Base-by-base conservation (phyloP, 2,113 vertebrate genomes). In the Ranitomeya variabilis region DNA sequence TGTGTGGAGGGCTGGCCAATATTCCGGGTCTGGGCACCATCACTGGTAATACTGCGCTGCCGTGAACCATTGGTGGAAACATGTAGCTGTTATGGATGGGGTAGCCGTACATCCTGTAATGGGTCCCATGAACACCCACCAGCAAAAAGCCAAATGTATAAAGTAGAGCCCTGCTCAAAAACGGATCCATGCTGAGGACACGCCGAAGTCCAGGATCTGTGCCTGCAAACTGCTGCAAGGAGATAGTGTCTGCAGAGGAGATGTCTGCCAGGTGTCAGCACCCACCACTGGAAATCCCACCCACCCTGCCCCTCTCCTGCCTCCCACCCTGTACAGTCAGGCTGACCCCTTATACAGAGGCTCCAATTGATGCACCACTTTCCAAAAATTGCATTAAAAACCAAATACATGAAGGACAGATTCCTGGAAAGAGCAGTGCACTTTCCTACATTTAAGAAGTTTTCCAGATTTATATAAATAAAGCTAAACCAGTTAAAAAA, bases 81-180 rank as follows among this genome's bases (percentile, higher is more conserved):
- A 78, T 45, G 55, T 84, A 89, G n/a, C 59, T 89, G 90, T 92
- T 93, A 91, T 80, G 87, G 90, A 92, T 92, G 26, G 92, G 93
- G 92, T 93, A 94, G 92, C 93, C 92, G 92, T 94, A 94, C 93
- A 95, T 95, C 71, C 92, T 93, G 92, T 94, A 94, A 90, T 94
- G 90, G 80, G 88, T 90, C 86, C 91, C 90, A 84, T 89, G 90
- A 90, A 90, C 94, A 69, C 79, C 90, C 89, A 91, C 85, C 92
- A 92, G 7, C 90, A 93, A 7, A 90, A 90, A 94, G 91, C 90
- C 69, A 9, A 87, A 16, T 80, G 89, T 62, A 90, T 45, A 92
- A 66, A 45, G 51, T 45, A 84, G 12, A 14, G 21, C 59, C 31
- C 45, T 12, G 87, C 81, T 69, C 23, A 76, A 71, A 18, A 77